Conservation (phyloP, 2,113 vertebrate species). For the Cisticola juncidis region DNA sequence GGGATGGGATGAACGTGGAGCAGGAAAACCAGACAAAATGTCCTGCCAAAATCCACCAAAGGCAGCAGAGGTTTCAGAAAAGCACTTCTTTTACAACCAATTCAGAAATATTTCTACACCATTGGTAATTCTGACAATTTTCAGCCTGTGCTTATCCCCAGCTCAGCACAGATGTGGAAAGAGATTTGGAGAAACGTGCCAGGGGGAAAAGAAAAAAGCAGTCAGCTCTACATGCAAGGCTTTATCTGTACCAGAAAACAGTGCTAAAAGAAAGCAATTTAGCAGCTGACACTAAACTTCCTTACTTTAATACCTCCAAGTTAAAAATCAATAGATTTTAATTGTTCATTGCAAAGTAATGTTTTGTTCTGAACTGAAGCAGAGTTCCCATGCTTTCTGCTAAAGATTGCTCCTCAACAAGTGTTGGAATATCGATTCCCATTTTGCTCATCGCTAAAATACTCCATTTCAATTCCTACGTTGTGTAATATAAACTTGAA, state of each 20-base stretch:
- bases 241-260: not conserved
- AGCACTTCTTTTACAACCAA: not conserved
- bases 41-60: not conserved
- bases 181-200: not conserved
- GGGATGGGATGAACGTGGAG: not conserved
- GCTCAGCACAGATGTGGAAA: not conserved
- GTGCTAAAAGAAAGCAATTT: not conserved
- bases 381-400: not conserved
- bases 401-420: not conserved
- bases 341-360: not conserved
- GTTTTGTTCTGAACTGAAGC: not conserved
- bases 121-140: not conserved
- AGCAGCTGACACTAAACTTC: not conserved
- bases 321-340: slow-evolving; percentile 37
- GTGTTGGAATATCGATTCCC: not conserved
- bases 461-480: not conserved
- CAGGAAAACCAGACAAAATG: not conserved
- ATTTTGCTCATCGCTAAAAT: not conserved
- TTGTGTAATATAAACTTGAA: not conserved
- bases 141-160: not conserved
- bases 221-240: not conserved
- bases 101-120: not conserved
- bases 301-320: not conserved
- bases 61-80: not conserved
- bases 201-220: not conserved